Evolutionary conservation across 2,797 vertebrate genomes (phyloP), one percentile per base, ranked within the genome.

Genomic region (Taeniopygia guttata): DNA sequence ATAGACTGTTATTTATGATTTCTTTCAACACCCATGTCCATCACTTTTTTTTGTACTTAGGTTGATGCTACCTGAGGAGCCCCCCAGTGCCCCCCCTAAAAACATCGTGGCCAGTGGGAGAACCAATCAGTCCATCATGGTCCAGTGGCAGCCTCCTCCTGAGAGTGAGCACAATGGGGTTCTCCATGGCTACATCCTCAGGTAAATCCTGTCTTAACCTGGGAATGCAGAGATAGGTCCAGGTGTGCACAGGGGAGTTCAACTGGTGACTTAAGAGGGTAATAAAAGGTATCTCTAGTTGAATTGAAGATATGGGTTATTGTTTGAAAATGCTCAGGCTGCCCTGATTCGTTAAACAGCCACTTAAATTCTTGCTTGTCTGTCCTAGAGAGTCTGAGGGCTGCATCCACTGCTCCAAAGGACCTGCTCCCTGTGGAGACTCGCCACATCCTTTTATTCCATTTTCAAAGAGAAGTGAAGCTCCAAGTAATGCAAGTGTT

Each of bases 121-220:
- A 32, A 99, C 99, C 90, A 99, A 99, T 90, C 99, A 99, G 97
- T 99, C 99, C 66, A 99, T 99, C 95, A 99, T 99, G 99, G 99
- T 99, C 38, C 99, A 99, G 97, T 99, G 99, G 99, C 99, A 99
- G 89, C 99, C 99, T 7, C 99, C 99, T 29, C 98, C 99, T 0
- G 99, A 99, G 78, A 98, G 98, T 0, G 99, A 99, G 95, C 98
- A 99, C 73, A 99, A 99, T 0, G 99, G 99, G 11, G 98, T 99
- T 63, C 98, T 99, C 4, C 97, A 98, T 51, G 99, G 99, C 30
- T 99, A 99, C 19, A 97, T 99, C 43, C 98, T 99, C 45, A 99
- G 99, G 99, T 99, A 97, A 92, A 96, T 81, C 1, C 27, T 42
- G 21, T 25, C 54, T 30, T 38, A 6, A 14, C 32, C 32, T 75